Conservation (phyloP, 2,797 vertebrate species). For the Typhlichthys subterraneus region DNA sequence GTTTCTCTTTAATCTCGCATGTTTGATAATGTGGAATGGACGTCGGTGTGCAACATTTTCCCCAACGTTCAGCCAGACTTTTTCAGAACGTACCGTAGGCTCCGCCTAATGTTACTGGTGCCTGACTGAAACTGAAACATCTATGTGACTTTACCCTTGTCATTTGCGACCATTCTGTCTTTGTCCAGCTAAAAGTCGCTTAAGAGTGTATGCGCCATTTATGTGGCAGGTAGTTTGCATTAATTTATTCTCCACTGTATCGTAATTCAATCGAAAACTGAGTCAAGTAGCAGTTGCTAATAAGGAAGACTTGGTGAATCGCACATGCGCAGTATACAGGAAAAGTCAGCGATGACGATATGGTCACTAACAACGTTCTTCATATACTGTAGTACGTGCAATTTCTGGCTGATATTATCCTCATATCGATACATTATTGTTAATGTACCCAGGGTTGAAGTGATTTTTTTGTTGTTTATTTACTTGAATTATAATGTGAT, state of each 20-base stretch:
- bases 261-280: conserved; percentile 40
- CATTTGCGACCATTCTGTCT: neutral
- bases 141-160: conserved; percentile 2
- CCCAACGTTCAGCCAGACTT: conserved; percentile 53
- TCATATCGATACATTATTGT: too few relatives aligned
- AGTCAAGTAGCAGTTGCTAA: conserved; percentile 44
- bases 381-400: neutral
- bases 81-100: conserved; percentile 25
- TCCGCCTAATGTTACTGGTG: conserved; percentile 46
- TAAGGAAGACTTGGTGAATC: conserved; percentile 57
- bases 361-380: neutral
- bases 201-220: conserved; percentile 26
- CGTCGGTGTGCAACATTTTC: conserved; percentile 68
- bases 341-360: conserved; percentile 6
- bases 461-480: too few relatives aligned
- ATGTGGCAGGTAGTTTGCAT: conserved; percentile 1
- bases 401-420: too few relatives aligned
- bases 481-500: too few relatives aligned
- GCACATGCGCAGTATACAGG: conserved; percentile 71
- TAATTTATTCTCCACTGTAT: conserved; percentile 4
- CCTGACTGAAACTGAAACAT: conserved; percentile 28
- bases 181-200: neutral
- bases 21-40: conserved; percentile 70
- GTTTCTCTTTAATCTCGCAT: conserved; percentile 33
- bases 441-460: too few relatives aligned